These are phyloP conservation scores for Hylaeus volcanicus DNA, from an alignment of 1,140 invertebrate genomes.

Conservation along the genomic window DNA sequence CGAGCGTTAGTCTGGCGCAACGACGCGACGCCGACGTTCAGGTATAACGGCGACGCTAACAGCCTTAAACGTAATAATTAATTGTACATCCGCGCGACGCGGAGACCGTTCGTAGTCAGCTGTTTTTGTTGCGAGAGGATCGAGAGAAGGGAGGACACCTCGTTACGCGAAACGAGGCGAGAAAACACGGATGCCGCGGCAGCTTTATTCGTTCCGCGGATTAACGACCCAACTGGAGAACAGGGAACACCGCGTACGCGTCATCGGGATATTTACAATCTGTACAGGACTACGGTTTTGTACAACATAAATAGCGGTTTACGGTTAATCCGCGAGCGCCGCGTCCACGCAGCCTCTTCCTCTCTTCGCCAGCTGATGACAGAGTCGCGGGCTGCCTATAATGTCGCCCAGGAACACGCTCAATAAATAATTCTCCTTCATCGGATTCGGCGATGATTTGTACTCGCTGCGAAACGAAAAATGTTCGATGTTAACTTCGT, in stretches of 20 bases:
- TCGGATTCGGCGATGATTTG: conserved; percentile 85
- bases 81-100: neutral
- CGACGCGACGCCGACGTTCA: neutral
- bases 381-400: conserved; percentile 87
- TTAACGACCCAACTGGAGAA: neutral
- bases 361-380: conserved; percentile 88
- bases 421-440: conserved; percentile 89
- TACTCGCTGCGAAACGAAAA: conserved; percentile 85
- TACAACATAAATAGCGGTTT: conserved; percentile 14
- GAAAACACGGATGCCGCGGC: neutral
- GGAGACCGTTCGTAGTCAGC: no score
- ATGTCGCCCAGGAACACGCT: conserved; percentile 92
- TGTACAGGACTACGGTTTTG: neutral
- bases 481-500: conserved; percentile 1
- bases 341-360: conserved; percentile 80
- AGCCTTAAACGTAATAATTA: conserved; percentile 11
- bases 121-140: neutral
- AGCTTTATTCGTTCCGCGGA: conserved; percentile 2
- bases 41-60: neutral
- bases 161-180: neutral
- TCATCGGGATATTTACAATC: conserved; percentile 50
- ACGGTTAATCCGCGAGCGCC: conserved; percentile 56
- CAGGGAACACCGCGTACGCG: conserved; percentile 6
- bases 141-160: neutral
- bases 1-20: neutral